Percentiles rank a stretch among this genome's conserved stretches.
These are phyloP conservation scores for Noctua pronuba DNA, from an alignment of 2,888 invertebrate genomes.

Conservation along the genomic window DNA sequence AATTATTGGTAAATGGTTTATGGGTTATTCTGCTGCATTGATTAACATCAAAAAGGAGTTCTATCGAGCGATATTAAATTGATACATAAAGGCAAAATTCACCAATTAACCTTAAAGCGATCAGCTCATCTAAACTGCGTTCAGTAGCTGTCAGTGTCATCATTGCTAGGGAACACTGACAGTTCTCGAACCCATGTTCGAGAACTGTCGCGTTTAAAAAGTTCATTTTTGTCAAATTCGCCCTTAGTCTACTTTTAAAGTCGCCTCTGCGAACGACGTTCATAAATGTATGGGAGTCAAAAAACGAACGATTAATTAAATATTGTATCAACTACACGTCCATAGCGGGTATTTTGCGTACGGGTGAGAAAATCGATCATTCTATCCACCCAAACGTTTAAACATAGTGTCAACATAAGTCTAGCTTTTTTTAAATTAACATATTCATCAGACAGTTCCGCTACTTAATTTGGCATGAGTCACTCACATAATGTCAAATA, in stretches of 20 bases:
- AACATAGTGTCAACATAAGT: neutral
- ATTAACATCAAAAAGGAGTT: neutral
- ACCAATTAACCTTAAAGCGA: neutral
- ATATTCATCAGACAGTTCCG: constrained; percentile 11
- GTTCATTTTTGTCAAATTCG: neutral
- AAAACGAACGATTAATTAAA: too few relatives aligned
- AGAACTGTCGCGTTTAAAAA: neutral
- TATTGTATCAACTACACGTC: neutral
- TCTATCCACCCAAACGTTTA: neutral
- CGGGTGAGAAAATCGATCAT: neutral
- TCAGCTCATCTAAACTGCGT: neutral
- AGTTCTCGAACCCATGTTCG: neutral
- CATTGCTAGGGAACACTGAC: neutral
- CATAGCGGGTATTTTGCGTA: neutral
- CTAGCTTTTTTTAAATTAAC: constrained; percentile 4
- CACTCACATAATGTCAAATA: constrained; percentile 46
- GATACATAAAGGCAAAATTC: neutral
- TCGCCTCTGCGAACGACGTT: neutral
- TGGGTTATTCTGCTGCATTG: neutral
- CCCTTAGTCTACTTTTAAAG: neutral
- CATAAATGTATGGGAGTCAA: neutral
- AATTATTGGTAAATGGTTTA: constrained; percentile 2
- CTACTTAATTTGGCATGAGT: constrained; percentile 31
- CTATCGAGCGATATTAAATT: neutral
- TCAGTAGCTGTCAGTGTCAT: neutral